Conservation (phyloP, 2,888 invertebrate species). For the Drosophila pseudotakahashii region DNA sequence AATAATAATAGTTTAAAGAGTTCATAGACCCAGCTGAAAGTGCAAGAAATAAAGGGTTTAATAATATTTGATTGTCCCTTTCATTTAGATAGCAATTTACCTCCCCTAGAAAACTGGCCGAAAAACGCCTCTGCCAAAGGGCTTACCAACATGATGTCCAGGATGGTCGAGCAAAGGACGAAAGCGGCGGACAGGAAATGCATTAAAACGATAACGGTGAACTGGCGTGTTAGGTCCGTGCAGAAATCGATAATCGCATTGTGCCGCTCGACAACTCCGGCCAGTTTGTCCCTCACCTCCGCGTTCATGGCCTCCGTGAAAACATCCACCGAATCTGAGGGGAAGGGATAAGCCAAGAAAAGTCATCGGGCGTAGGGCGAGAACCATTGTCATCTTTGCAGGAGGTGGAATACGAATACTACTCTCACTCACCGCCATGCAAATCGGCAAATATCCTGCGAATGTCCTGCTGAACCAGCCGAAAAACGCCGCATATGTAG, state of each 20-base stretch:
- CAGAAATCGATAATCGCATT: conserved; percentile 82
- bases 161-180: conserved; percentile 81
- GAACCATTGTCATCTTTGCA: conserved; percentile 11
- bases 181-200: conserved; percentile 83
- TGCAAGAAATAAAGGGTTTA: too few species aligned
- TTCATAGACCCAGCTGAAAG: too few species aligned
- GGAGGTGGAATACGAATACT: too few species aligned
- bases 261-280: conserved; percentile 74
- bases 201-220: conserved; percentile 81
- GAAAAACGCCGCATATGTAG: conserved; percentile 78
- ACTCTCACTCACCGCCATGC: conserved; percentile 60
- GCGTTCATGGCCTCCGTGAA: conserved; percentile 65
- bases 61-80: neutral
- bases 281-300: conserved; percentile 62
- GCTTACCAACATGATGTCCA: conserved; percentile 82
- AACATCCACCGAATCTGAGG: conserved; percentile 51
- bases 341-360: conserved; percentile 15
- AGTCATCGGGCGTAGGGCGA: neutral
- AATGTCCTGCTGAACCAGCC: conserved; percentile 79
- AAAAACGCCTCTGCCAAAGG: conserved; percentile 5
- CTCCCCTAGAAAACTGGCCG: neutral
- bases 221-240: conserved; percentile 75
- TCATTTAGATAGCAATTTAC: neutral
- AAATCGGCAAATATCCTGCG: conserved; percentile 66
- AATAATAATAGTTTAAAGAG: too few species aligned